phyloP scores from a whole-genome alignment of 2,888 invertebrate species.

The Idaea straminata region DNA sequence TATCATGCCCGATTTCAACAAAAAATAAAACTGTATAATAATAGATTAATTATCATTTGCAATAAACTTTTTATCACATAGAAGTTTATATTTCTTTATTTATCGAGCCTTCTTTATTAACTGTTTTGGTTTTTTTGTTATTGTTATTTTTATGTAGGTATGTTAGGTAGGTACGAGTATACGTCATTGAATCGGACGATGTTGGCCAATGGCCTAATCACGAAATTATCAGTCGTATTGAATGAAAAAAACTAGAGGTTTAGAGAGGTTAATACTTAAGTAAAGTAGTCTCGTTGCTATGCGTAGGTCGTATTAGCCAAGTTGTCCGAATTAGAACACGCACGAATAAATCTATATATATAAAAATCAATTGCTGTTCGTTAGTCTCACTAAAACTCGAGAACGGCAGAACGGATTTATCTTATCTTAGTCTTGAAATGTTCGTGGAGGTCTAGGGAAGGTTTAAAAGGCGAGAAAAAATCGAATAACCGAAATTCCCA shows the following conservation, averaged over 20 bases:
- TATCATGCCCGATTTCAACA: too few relatives aligned
- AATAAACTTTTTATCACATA: background rate
- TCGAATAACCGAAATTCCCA: too few relatives aligned
- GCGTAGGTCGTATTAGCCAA: too few relatives aligned
- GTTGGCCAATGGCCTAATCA: slow-evolving; percentile 9
- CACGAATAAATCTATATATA: too few relatives aligned
- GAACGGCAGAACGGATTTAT: too few relatives aligned
- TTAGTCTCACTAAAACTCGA: too few relatives aligned
- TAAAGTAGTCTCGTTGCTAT: too few relatives aligned
- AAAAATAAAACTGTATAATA: background rate
- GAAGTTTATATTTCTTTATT: background rate
- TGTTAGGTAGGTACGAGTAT: slow-evolving; percentile 1
- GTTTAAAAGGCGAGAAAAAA: too few relatives aligned
- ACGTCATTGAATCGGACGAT: slow-evolving; percentile 19
- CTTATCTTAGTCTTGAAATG: too few relatives aligned
- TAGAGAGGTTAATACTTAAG: background rate
- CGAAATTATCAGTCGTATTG: background rate
- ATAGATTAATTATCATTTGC: background rate
- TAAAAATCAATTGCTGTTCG: too few relatives aligned
- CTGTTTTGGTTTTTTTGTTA: slow-evolving; percentile 11
- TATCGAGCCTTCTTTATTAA: slow-evolving; percentile 5
- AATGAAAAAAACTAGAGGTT: background rate
- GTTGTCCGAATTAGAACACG: too few relatives aligned
- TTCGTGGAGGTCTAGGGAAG: too few relatives aligned
- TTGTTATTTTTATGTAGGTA: background rate